Conservation (phyloP, 1,140 invertebrate species). For the silkworm (Bombyx mori) region DNA sequence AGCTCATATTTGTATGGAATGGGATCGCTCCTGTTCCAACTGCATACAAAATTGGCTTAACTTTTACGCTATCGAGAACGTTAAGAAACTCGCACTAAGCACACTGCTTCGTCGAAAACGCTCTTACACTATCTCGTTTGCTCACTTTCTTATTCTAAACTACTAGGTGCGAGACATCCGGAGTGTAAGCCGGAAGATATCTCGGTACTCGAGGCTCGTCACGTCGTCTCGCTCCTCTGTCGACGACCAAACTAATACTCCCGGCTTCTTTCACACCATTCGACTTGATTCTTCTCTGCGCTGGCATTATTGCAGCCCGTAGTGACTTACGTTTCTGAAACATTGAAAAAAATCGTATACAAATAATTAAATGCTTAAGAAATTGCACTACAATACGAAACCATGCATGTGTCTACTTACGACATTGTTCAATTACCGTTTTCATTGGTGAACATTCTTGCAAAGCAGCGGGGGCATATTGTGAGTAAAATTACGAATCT, state of each 20-base stretch:
- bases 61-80: no score
- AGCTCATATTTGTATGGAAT: no score
- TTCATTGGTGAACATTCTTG: constrained; percentile 30
- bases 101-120: background rate
- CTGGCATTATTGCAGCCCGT: constrained; percentile 80
- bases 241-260: constrained; percentile 83
- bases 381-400: constrained; percentile 4
- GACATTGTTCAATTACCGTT: constrained; percentile 27
- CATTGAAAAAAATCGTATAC: constrained; percentile 14
- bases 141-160: constrained; percentile 59
- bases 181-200: constrained; percentile 76
- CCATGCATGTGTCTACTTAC: constrained; percentile 44
- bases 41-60: no score
- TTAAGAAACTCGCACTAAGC: no score
- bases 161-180: constrained; percentile 78
- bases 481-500: constrained; percentile 36
- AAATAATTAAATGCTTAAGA: constrained; percentile 3
- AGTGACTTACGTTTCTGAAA: constrained; percentile 87
- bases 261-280: constrained; percentile 85
- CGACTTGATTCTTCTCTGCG: constrained; percentile 82
- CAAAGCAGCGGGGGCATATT: constrained; percentile 30
- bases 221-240: constrained; percentile 73
- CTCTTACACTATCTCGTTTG: no score
- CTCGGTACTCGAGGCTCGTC: constrained; percentile 72
- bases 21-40: no score